These are phyloP conservation scores for Malurus melanocephalus DNA, from an alignment of 2,113 vertebrate species.

Conservation along the genomic window DNA sequence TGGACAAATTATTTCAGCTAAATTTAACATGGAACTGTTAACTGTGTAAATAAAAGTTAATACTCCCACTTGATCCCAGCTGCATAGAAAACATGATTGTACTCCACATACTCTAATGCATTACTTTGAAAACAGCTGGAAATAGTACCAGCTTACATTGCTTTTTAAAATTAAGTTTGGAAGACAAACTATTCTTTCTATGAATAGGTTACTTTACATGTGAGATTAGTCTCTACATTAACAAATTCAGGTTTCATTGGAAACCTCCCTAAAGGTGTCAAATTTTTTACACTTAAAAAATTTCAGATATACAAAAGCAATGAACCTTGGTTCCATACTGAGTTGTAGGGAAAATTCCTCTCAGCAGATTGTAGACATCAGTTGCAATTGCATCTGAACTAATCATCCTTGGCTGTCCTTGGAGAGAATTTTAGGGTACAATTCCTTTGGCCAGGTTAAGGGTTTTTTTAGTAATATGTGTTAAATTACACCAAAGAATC, in stretches of 20 bases:
- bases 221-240: background rate
- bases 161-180: conserved; percentile 6
- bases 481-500: background rate
- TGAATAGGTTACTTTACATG: background rate
- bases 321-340: background rate
- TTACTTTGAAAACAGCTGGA: background rate
- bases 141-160: background rate
- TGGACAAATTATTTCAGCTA: background rate
- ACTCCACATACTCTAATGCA: background rate
- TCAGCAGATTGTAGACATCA: background rate
- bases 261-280: background rate
- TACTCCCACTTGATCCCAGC: background rate
- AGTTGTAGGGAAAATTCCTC: background rate
- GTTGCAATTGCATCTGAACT: background rate
- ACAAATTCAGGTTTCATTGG: background rate
- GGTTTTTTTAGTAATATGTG: background rate
- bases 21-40: background rate
- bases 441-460: background rate
- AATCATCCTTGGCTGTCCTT: background rate
- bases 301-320: accelerated
- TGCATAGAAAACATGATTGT: background rate
- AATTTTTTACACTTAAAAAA: background rate
- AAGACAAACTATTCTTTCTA: background rate
- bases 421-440: background rate
- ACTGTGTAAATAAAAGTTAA: background rate